phyloP scores from a whole-genome alignment of 2,888 invertebrate genomes.

The Prosapia bicincta region DNA sequence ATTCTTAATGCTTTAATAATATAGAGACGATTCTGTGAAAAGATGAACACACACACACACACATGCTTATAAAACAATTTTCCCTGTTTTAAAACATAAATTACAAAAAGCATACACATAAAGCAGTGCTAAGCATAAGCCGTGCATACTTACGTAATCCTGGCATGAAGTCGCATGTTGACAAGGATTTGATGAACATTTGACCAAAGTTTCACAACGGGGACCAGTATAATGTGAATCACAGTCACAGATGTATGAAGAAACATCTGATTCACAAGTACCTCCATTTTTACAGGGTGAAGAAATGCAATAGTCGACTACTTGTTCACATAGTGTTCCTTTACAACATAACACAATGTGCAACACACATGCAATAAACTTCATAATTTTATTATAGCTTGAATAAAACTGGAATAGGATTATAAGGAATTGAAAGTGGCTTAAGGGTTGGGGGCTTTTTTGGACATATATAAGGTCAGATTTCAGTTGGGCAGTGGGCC shows the following conservation, averaged over 20 bases:
- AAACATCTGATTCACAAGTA: slow-evolving; percentile 81
- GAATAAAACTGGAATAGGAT: too few relatives aligned
- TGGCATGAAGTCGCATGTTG: slow-evolving; percentile 58
- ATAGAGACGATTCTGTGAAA: too few relatives aligned
- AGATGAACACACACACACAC: too few relatives aligned
- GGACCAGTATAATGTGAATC: slow-evolving; percentile 82
- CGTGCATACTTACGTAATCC: slow-evolving; percentile 57
- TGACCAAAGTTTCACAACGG: slow-evolving; percentile 69
- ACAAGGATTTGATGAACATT: slow-evolving; percentile 51
- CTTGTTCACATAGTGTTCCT: not conserved
- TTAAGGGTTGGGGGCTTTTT: too few relatives aligned
- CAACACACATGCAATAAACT: not conserved
- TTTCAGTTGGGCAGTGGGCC: too few relatives aligned
- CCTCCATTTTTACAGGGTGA: slow-evolving; percentile 91
- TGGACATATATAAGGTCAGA: too few relatives aligned
- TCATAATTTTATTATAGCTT: not conserved
- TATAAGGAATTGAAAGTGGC: too few relatives aligned
- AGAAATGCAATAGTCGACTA: slow-evolving; percentile 66
- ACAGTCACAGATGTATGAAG: slow-evolving; percentile 80
- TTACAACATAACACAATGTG: not conserved
- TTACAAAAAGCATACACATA: slow-evolving; percentile 13
- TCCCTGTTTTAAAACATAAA: not conserved
- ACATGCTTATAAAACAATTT: too few relatives aligned
- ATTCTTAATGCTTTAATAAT: too few relatives aligned
- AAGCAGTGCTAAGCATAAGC: not conserved